These are phyloP conservation scores for Habropoda laboriosa DNA, from an alignment of 1,140 invertebrate genomes.

Conservation along the genomic window DNA sequence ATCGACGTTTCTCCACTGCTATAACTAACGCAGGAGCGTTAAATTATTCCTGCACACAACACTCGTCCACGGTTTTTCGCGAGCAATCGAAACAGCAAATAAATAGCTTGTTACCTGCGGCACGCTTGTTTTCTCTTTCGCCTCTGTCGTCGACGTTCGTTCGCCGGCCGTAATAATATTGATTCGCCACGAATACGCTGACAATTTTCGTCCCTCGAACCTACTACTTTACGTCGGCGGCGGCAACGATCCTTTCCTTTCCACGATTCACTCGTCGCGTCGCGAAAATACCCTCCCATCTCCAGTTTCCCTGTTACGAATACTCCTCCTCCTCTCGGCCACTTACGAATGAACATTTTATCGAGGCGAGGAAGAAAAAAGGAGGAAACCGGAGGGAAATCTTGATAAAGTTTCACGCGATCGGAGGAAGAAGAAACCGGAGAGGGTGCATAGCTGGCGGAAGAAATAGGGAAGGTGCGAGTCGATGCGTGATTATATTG, in stretches of 20 bases:
- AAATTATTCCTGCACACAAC: conserved; percentile 38
- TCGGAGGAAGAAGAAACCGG: not conserved
- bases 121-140: not conserved
- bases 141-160: not conserved
- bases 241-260: too few species aligned
- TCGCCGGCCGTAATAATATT: conserved; percentile 12
- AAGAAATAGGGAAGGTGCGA: too few species aligned
- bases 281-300: not conserved
- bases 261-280: not conserved
- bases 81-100: conserved; percentile 22
- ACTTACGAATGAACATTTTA: not conserved
- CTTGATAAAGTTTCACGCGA: not conserved
- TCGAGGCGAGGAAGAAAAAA: not conserved
- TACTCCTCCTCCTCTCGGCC: not conserved
- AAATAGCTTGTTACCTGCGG: conserved; percentile 15
- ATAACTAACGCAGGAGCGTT: not conserved
- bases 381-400: not conserved
- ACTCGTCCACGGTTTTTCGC: not conserved
- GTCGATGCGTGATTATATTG: too few species aligned
- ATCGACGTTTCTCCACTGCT: not conserved
- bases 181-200: conserved; percentile 16
- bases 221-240: not conserved
- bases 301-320: too few species aligned
- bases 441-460: too few species aligned
- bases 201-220: conserved; percentile 3